phyloP scores from a whole-genome alignment of 1,140 invertebrate genomes.

The Drosophila parabipectinata region DNA sequence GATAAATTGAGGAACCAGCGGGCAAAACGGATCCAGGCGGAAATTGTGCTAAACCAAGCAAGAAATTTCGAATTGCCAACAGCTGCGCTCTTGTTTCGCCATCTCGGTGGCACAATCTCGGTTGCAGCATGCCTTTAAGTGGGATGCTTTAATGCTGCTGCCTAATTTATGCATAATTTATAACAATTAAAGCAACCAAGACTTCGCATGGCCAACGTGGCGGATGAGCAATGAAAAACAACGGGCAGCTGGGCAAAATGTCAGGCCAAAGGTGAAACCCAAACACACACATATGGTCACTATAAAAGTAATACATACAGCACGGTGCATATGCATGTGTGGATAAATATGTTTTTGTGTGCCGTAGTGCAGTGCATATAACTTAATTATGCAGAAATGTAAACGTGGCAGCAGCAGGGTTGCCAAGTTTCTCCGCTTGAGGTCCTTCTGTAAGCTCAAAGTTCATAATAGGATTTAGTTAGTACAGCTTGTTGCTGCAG shows the following conservation, averaged over 20 bases:
- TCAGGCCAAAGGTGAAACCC: slow-evolving; percentile 43
- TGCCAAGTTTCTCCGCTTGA: slow-evolving; percentile 64
- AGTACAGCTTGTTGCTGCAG: slow-evolving; percentile 62
- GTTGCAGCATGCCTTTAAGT: slow-evolving; percentile 26
- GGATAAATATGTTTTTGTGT: slow-evolving; percentile 38
- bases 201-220: slow-evolving; percentile 38
- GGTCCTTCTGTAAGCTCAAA: slow-evolving; percentile 77
- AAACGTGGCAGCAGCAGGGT: slow-evolving; percentile 48
- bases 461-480: slow-evolving; percentile 80
- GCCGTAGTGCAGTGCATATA: slow-evolving; percentile 60
- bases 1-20: slow-evolving; percentile 59
- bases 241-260: slow-evolving; percentile 33
- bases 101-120: slow-evolving; percentile 5
- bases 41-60: slow-evolving; percentile 76
- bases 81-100: slow-evolving; percentile 28
- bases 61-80: slow-evolving; percentile 70
- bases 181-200: slow-evolving; percentile 66
- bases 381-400: slow-evolving; percentile 81
- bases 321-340: not conserved
- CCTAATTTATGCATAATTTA: slow-evolving; percentile 65
- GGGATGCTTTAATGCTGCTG: slow-evolving; percentile 41
- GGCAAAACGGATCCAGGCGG: slow-evolving; percentile 35
- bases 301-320: slow-evolving; percentile 2
- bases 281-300: not conserved
- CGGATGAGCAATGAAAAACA: slow-evolving; percentile 66